Conservation (phyloP, 2,113 vertebrate species). For the Indri indri region DNA sequence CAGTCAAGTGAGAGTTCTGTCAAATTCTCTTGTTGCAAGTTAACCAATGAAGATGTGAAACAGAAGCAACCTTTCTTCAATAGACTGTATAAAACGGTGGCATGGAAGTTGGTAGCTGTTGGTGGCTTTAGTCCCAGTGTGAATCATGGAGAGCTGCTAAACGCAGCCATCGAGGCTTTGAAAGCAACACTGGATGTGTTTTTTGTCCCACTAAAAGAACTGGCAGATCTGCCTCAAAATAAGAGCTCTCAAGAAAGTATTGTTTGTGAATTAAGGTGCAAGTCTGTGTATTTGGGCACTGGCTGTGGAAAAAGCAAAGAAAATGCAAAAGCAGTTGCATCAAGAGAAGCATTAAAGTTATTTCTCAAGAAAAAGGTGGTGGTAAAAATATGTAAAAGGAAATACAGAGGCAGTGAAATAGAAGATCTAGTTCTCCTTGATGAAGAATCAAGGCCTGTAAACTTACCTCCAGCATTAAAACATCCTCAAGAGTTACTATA, state of each 20-base stretch:
- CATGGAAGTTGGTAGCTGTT: conserved; percentile 97
- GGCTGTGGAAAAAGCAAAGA: conserved; percentile 96
- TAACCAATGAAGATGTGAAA: conserved; percentile 88
- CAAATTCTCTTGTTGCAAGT: conserved; percentile 80
- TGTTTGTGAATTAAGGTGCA: conserved; percentile 97
- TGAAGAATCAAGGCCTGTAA: conserved; percentile 92
- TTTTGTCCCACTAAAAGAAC: conserved; percentile 96
- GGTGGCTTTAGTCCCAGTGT: conserved; percentile 94
- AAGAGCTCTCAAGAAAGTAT: conserved; percentile 96
- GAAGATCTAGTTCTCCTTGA: conserved; percentile 95
- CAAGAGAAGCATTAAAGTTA: conserved; percentile 95
- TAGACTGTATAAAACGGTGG: conserved; percentile 96
- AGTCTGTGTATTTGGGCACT: conserved; percentile 95
- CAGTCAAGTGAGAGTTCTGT: conserved; percentile 77
- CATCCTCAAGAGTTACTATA: conserved; percentile 90
- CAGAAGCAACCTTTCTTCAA: conserved; percentile 97
- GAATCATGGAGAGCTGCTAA: conserved; percentile 94
- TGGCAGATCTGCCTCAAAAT: conserved; percentile 93
- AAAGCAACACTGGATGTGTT: conserved; percentile 94
- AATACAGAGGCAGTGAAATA: conserved; percentile 92
- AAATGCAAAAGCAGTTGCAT: conserved; percentile 95
- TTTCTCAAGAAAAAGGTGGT: conserved; percentile 97
- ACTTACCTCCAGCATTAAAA: conserved; percentile 94
- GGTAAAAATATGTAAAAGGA: conserved; percentile 94
- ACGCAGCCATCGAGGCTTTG: conserved; percentile 92